Conservation (phyloP, 2,888 invertebrate species). For the Synergus umbraculus region DNA sequence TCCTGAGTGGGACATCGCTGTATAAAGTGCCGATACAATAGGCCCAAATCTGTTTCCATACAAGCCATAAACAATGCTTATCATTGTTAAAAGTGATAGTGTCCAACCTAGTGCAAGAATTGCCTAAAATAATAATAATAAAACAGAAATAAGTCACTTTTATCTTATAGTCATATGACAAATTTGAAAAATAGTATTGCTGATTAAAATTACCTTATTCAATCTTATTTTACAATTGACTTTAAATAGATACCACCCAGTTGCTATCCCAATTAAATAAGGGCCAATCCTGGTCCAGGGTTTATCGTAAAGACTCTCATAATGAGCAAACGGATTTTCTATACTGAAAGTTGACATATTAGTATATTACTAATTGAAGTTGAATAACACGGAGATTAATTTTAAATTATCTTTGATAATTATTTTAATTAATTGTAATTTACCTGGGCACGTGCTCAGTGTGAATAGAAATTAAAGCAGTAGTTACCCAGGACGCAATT, state of each 20-base stretch:
- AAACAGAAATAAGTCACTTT: background rate
- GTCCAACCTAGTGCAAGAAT: slow-evolving; percentile 66
- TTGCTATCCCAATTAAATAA: slow-evolving; percentile 73
- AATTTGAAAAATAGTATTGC: background rate
- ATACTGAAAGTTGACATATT: slow-evolving; percentile 65
- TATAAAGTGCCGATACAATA: slow-evolving; percentile 71
- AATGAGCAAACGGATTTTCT: slow-evolving; percentile 73
- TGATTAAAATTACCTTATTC: slow-evolving; percentile 57
- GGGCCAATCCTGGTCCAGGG: slow-evolving; percentile 75
- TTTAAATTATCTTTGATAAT: background rate
- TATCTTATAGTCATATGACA: background rate
- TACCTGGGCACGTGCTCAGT: slow-evolving; percentile 70
- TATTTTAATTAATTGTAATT: slow-evolving; percentile 47
- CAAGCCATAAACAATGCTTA: slow-evolving; percentile 72
- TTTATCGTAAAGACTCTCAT: slow-evolving; percentile 75
- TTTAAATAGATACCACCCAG: slow-evolving; percentile 69
- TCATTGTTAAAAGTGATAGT: slow-evolving; percentile 64
- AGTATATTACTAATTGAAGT: background rate
- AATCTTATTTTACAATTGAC: slow-evolving; percentile 66
- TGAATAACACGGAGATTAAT: background rate
- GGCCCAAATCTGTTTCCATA: slow-evolving; percentile 67
- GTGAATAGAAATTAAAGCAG: slow-evolving; percentile 77
- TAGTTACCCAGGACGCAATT: slow-evolving; percentile 78
- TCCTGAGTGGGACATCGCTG: slow-evolving; percentile 76
- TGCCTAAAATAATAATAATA: slow-evolving; percentile 56